Base-by-base conservation (phyloP, 2,113 vertebrate species). In the Poeciliopsis prolifica region DNA sequence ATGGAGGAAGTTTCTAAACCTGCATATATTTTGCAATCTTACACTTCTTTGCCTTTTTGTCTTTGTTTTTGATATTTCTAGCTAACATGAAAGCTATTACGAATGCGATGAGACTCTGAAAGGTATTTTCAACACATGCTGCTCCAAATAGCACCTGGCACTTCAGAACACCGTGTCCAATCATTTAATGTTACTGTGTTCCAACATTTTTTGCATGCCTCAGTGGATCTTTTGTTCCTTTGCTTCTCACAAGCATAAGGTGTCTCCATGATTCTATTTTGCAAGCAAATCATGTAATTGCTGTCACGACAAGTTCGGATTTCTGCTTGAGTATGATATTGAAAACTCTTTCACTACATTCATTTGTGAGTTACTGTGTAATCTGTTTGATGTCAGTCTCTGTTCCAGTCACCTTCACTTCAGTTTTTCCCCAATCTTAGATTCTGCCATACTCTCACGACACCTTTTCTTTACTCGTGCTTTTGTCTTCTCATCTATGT, bases 281-380 rank as follows among this genome's bases (percentile, higher is more conserved):
- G 77, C 77, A 79, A 78, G 81, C 58, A 48, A 80, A 81, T 87
- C 78, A 80, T 83, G 84, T 88, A 82, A 80, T 67, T 77, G 82
- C 33, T 82, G 87, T 88, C 82, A 58, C 65, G 75, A 75, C 75
- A 77, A 83, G 80, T 86, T 81, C 58, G 80, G 68, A 79, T 88
- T 90, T 87, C 86, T 83, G 83, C 86, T 85, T 75, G 75, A 85
- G 73, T 69, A 73, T 61, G 72, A 77, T 84, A 88, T 85, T 85
- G 83, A 83, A 90, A 87, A 81, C 82, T 84, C 78, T 77, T 75
- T 72, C 79, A 78, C 80, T 42, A 60, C 69, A 84, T 82, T 84
- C 72, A 87, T 88, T 88, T 79, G 77, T 73, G 86, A 79, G 87
- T 91, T 88, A 86, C 85, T 84, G 86, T 88, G 83, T 82, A 81